Conservation (phyloP, 2,113 vertebrate species). For the Gobius niger region DNA sequence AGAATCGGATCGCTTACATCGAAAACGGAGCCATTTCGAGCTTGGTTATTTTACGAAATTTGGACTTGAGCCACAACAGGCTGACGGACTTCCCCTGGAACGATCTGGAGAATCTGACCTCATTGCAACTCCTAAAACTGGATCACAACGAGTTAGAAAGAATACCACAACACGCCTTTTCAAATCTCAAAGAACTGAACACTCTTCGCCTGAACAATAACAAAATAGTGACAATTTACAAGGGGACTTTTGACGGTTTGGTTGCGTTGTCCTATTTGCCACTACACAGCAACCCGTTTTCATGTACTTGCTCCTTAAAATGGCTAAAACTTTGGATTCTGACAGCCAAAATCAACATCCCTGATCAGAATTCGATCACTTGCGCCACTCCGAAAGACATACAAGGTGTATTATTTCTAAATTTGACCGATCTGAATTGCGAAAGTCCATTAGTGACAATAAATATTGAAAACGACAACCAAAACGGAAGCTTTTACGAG, state of each 20-base stretch:
- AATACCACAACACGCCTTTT: conserved; percentile 84
- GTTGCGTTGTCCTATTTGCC: conserved; percentile 88
- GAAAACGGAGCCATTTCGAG: conserved; percentile 79
- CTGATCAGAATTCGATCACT: conserved; percentile 78
- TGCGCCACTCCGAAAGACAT: conserved; percentile 82
- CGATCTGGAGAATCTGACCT: conserved; percentile 87
- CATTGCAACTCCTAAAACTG: conserved; percentile 91
- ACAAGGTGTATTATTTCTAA: conserved; percentile 74
- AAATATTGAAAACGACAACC: conserved; percentile 65
- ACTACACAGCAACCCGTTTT: conserved; percentile 89
- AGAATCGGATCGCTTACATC: conserved; percentile 84
- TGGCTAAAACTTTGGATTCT: conserved; percentile 92
- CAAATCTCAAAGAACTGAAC: conserved; percentile 83
- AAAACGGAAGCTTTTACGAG: conserved; percentile 71
- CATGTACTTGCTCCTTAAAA: conserved; percentile 84
- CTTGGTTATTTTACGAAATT: conserved; percentile 86
- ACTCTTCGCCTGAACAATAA: conserved; percentile 95
- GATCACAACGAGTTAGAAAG: conserved; percentile 88
- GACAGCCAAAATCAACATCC: conserved; percentile 80
- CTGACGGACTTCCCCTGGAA: conserved; percentile 90
- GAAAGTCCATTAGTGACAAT: conserved; percentile 75
- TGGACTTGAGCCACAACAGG: conserved; percentile 92
- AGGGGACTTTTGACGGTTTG: conserved; percentile 88
- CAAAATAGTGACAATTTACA: conserved; percentile 78
- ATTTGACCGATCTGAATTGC: conserved; percentile 78